A percentile compares a stretch with the other conserved stretches of the same genome.
phyloP scores from a whole-genome alignment of 2,113 vertebrate genomes.

The Periophthalmus modestus region DNA sequence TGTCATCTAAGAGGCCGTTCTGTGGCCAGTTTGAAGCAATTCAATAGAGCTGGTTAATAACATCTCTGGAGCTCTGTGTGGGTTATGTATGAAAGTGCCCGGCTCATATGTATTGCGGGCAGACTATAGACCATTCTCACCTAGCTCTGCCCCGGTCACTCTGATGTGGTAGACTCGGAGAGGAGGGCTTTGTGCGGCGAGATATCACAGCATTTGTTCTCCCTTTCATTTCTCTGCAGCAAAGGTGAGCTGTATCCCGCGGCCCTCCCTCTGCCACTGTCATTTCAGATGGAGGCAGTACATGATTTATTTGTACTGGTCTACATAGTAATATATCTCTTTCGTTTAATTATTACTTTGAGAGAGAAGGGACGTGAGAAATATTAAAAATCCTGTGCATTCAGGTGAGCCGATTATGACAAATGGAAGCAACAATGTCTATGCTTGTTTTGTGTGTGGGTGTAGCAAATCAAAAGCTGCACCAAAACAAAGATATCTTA shows the following conservation, averaged over 20 bases:
- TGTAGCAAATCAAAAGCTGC: no score
- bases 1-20: not conserved
- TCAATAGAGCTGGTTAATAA: constrained; percentile 19
- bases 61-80: not conserved
- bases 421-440: not conserved
- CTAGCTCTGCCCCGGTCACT: constrained; percentile 7
- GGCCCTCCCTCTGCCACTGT: constrained; percentile 35
- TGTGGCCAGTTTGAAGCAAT: constrained; percentile 15
- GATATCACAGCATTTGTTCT: constrained; percentile 48
- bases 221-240: constrained; percentile 53
- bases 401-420: not conserved
- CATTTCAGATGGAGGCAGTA: constrained; percentile 45
- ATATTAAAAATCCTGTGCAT: not conserved
- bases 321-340: not conserved
- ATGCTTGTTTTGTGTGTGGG: no score
- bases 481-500: no score
- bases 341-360: not conserved
- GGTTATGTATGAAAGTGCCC: constrained; percentile 18
- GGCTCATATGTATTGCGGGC: constrained; percentile 19
- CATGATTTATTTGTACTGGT: constrained; percentile 20
- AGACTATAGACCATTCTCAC: constrained; percentile 8
- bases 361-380: not conserved
- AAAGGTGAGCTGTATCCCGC: constrained; percentile 60
- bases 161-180: constrained; percentile 27
- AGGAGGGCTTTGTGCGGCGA: constrained; percentile 35